Percentiles rank a stretch among this genome's conserved stretches.
These are phyloP conservation scores for Leucoma salicis DNA, from an alignment of 2,888 invertebrate genomes.

Conservation along the genomic window DNA sequence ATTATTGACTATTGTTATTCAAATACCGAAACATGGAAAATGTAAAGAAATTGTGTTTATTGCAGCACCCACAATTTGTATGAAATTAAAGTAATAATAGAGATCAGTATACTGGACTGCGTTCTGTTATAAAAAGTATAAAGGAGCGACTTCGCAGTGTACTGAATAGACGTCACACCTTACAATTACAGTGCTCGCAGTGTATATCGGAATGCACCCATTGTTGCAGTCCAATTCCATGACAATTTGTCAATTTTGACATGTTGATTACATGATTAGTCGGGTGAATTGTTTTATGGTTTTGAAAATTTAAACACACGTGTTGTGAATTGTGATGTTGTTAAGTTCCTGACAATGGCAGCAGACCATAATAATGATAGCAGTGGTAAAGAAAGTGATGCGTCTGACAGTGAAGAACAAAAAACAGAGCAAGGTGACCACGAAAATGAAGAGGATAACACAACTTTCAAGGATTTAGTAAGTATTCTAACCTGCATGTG, in stretches of 20 bases:
- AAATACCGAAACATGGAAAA: too few relatives aligned
- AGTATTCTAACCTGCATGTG: constrained; percentile 17
- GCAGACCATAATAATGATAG: constrained; percentile 49
- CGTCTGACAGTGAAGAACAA: constrained; percentile 40
- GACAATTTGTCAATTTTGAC: constrained; percentile 8
- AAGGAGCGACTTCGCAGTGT: too few relatives aligned
- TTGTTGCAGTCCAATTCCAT: constrained; percentile 14
- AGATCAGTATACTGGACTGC: too few relatives aligned
- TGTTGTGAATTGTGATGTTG: neutral
- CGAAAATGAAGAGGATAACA: constrained; percentile 46
- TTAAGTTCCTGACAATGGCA: constrained; percentile 47
- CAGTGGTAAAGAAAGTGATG: constrained; percentile 46
- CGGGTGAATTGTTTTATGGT: neutral
- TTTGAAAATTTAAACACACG: constrained; percentile 2
- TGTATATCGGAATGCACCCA: too few relatives aligned
- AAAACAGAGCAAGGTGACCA: constrained; percentile 30
- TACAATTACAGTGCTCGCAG: too few relatives aligned
- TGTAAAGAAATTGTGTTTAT: too few relatives aligned
- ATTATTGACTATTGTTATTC: too few relatives aligned
- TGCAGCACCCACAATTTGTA: too few relatives aligned
- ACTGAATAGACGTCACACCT: too few relatives aligned
- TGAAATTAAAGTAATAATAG: too few relatives aligned
- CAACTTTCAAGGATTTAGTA: constrained; percentile 76
- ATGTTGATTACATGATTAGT: constrained; percentile 24
- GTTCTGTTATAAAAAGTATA: too few relatives aligned